phyloP scores from a whole-genome alignment of 2,797 vertebrate genomes.

The Danio albolineatus region DNA sequence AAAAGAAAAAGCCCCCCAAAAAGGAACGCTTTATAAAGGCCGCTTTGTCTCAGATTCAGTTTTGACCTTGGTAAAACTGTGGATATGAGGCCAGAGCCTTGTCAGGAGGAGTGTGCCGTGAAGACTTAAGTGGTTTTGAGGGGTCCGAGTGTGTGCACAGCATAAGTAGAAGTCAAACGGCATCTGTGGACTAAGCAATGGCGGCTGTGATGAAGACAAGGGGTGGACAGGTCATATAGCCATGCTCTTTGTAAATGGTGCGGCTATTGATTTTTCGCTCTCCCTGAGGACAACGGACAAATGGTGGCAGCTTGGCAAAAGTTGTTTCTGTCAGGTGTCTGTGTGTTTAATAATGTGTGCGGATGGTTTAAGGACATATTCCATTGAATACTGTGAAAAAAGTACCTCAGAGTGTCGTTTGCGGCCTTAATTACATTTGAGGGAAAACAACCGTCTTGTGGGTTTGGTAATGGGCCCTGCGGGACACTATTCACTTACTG shows the following conservation, averaged over 20 bases:
- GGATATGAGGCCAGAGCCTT: slow-evolving; percentile 43
- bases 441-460: slow-evolving; percentile 62
- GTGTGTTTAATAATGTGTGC: slow-evolving; percentile 58
- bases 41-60: slow-evolving; percentile 39
- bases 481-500: slow-evolving; percentile 39
- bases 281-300: slow-evolving; percentile 70
- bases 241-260: slow-evolving; percentile 76
- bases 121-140: slow-evolving; percentile 72
- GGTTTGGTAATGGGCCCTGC: slow-evolving; percentile 55
- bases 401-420: slow-evolving; percentile 56
- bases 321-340: slow-evolving; percentile 66
- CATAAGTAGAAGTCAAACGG: slow-evolving; percentile 53
- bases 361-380: slow-evolving; percentile 59
- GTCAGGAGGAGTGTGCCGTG: slow-evolving; percentile 64
- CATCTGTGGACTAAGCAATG: slow-evolving; percentile 62
- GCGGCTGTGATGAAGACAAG: slow-evolving; percentile 73
- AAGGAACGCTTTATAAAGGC: slow-evolving; percentile 33
- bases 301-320: slow-evolving; percentile 67
- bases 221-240: slow-evolving; percentile 77
- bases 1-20: slow-evolving; percentile 75
- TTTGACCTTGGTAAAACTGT: slow-evolving; percentile 39
- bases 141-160: slow-evolving; percentile 48
- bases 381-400: slow-evolving; percentile 58
- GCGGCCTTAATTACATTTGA: slow-evolving; percentile 65
- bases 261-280: slow-evolving; percentile 78